Evolutionary conservation across 2,888 invertebrate genomes (phyloP).

Genomic region (Microdon myrmicae): DNA sequence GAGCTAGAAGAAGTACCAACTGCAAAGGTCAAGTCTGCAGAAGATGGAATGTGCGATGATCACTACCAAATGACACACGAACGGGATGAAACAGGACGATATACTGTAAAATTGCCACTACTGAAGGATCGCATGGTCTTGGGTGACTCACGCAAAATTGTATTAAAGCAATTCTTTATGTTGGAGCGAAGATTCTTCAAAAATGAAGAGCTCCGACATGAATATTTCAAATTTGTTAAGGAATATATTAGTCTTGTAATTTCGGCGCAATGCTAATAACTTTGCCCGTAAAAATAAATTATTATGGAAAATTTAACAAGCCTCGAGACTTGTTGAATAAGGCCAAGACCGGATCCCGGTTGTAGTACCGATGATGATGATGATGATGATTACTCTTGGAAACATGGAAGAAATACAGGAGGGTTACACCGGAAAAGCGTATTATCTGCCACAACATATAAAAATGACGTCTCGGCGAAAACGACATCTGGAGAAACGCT

Average conservation of each 20-base stretch:
- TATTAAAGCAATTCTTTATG: constrained; percentile 8
- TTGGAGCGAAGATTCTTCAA: constrained; percentile 1
- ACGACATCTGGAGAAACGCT: too few species aligned
- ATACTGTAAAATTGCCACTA: constrained; percentile 1
- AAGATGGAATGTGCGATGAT: background rate
- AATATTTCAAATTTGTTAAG: constrained; percentile 1
- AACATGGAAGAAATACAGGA: too few species aligned
- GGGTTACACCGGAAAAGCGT: background rate
- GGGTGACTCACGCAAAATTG: constrained; percentile 1
- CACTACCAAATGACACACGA: background rate
- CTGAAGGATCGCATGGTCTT: background rate
- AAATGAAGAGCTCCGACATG: background rate
- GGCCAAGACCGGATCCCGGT: too few species aligned
- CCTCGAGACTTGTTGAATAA: too few species aligned
- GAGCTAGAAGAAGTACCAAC: background rate
- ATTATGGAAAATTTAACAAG: too few species aligned
- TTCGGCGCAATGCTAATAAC: too few species aligned
- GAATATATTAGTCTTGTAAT: constrained; percentile 2
- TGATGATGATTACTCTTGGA: constrained; percentile 1
- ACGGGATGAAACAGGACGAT: background rate
- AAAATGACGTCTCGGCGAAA: too few species aligned
- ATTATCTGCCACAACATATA: background rate
- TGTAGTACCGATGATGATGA: too few species aligned
- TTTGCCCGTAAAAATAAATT: too few species aligned
- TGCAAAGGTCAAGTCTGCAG: background rate